A percentile compares a stretch with the other conserved stretches of the same genome.
Conservation (phyloP, 2,113 vertebrate genomes). For the Eublepharis macularius region DNA sequence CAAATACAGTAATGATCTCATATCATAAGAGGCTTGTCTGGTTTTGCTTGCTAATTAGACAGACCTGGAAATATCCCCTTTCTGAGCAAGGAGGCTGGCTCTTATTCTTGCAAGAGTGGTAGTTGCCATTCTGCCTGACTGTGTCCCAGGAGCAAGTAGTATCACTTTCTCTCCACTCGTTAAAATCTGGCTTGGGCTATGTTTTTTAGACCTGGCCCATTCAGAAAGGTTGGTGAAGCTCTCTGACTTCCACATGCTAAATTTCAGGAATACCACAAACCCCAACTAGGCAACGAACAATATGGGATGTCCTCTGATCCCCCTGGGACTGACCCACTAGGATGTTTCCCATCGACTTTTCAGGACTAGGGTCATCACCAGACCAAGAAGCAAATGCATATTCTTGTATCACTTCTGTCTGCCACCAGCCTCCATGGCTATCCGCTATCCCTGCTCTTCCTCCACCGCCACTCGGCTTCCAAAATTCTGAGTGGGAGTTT, state of each 20-base stretch:
- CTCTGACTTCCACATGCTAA: not conserved
- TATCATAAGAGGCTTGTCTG: not conserved
- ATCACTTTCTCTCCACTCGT: not conserved
- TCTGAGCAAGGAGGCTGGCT: not conserved
- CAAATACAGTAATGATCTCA: not conserved
- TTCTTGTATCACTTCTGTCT: too few species aligned
- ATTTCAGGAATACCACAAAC: not conserved
- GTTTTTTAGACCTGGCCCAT: not conserved
- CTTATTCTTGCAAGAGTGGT: not conserved
- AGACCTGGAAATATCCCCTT: not conserved
- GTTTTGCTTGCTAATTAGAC: fast-evolving
- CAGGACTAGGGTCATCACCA: too few species aligned
- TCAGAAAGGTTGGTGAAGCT: not conserved
- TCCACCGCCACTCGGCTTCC: too few species aligned
- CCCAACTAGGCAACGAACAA: not conserved
- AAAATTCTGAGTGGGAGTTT: too few species aligned
- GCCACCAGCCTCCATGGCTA: too few species aligned
- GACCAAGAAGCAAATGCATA: too few species aligned
- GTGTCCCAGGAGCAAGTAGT: fast-evolving
- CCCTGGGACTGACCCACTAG: too few species aligned
- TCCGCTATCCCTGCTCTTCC: too few species aligned
- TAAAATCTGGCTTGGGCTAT: not conserved
- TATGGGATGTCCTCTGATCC: not conserved
- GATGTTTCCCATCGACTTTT: too few species aligned
- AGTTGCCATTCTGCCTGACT: not conserved